phyloP scores from a whole-genome alignment of 2,888 invertebrate genomes.

The Cerastoderma edule region DNA sequence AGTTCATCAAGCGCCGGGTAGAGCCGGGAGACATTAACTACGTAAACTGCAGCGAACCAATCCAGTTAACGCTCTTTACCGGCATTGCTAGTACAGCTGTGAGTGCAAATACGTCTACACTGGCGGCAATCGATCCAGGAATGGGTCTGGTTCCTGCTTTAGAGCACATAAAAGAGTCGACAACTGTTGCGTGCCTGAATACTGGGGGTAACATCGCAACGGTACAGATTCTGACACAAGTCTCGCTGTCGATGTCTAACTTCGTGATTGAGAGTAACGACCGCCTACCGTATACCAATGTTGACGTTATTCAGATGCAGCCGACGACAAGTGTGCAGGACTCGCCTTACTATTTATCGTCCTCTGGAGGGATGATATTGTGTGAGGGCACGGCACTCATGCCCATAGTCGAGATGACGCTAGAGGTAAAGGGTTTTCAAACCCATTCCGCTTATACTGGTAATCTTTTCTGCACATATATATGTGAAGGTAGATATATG shows the following conservation, averaged over 20 bases:
- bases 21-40: slow-evolving; percentile 3
- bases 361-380: no score
- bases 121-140: slow-evolving; percentile 8
- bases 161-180: slow-evolving; percentile 22
- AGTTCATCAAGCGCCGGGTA: slow-evolving; percentile 32
- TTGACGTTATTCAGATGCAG: background rate
- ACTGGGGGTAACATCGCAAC: background rate
- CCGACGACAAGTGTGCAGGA: no score
- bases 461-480: background rate
- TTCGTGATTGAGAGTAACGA: background rate
- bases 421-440: no score
- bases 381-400: slow-evolving; percentile 12
- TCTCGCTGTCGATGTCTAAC: background rate
- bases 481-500: background rate
- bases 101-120: background rate
- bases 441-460: slow-evolving; percentile 2
- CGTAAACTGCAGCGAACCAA: slow-evolving; percentile 28
- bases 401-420: background rate
- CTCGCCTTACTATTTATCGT: no score
- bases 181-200: background rate
- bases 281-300: background rate
- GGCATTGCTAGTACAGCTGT: slow-evolving; percentile 27
- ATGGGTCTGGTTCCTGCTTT: slow-evolving; percentile 44
- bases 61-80: slow-evolving; percentile 39
- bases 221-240: background rate